Conservation (phyloP, 2,113 vertebrate species). For the Laterallus jamaicensis region DNA sequence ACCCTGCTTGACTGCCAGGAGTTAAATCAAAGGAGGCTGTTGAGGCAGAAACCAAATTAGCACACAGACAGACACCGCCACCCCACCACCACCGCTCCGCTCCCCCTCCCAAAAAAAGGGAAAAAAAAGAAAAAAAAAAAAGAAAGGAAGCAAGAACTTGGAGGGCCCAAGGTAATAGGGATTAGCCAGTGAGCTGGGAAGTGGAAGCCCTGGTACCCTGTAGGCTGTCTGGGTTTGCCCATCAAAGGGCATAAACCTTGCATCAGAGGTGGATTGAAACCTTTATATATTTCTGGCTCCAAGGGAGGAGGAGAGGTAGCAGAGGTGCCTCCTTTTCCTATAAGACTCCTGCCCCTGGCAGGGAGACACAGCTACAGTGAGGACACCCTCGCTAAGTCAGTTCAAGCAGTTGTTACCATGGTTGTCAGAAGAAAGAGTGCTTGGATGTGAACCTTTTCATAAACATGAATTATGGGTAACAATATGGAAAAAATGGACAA, state of each 20-base stretch:
- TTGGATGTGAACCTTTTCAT: neutral
- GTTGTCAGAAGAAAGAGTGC: neutral
- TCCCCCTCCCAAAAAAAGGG: neutral
- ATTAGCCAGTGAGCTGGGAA: neutral
- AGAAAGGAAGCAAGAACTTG: neutral
- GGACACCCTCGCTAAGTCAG: neutral
- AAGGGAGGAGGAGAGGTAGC: neutral
- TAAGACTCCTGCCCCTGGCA: neutral
- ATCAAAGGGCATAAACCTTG: neutral
- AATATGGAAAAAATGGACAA: neutral
- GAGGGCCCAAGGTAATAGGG: neutral
- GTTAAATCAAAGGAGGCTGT: neutral
- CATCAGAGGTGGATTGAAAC: neutral
- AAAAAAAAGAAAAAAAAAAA: no score
- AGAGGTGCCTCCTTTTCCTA: neutral
- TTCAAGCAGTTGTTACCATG: neutral
- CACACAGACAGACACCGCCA: neutral
- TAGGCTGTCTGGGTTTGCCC: rapidly evolving
- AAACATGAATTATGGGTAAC: neutral
- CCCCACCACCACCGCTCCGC: no score
- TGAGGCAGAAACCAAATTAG: neutral
- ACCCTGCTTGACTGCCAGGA: neutral
- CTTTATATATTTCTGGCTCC: neutral
- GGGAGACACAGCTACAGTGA: rapidly evolving
- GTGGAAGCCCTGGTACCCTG: neutral